Base-by-base conservation (phyloP, 2,888 invertebrate species). In the Pristionchus mayeri region DNA sequence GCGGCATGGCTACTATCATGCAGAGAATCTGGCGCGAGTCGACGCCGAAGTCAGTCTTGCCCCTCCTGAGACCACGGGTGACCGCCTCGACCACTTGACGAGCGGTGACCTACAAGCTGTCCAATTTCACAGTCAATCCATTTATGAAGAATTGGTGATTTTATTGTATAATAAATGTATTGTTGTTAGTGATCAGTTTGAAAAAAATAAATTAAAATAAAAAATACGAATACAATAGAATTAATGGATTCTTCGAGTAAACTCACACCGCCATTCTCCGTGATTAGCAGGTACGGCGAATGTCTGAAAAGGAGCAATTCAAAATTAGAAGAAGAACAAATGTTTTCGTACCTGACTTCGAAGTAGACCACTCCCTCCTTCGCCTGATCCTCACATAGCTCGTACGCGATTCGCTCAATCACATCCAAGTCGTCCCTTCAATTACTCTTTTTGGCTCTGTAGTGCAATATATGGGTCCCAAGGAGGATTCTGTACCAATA, bases 341-440 rank as follows among this genome's bases (percentile, higher is more conserved):
- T 6, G 27, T 27, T 57, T 18, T 9, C 57, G 4, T 27, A 94
- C 4, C 95, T 92, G 0, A 93, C 94, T 91, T 95, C 95, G 75
- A 94, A 93, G 89, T 95, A 95, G 52, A 93, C 88, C 1, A 94
- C 94, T 13, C 94, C 94, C 79, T 94, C 91, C 21, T 90, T 90
- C 3, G 94, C 93, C 86, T 94, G 93, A 89, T 95, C 95, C 89
- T 95, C 94, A 85, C 94, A 94, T 86, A 94, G 93, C 90, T 95
- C 95, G 85, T 94, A 94, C 0, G 95, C 94, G n/a, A 95, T 92
- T 34, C 94, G 91, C 87, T 94, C 94, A 4, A 95, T 92, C 0
- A 94, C 94, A 27, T 91, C 91, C 57, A 93, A 85, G 89, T 94
- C 94, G 27, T 94, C 95, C 27, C 94, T 93, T 79, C 85, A 89